Conservation (phyloP, 2,888 invertebrate species). For the Pristionchus mayeri region DNA sequence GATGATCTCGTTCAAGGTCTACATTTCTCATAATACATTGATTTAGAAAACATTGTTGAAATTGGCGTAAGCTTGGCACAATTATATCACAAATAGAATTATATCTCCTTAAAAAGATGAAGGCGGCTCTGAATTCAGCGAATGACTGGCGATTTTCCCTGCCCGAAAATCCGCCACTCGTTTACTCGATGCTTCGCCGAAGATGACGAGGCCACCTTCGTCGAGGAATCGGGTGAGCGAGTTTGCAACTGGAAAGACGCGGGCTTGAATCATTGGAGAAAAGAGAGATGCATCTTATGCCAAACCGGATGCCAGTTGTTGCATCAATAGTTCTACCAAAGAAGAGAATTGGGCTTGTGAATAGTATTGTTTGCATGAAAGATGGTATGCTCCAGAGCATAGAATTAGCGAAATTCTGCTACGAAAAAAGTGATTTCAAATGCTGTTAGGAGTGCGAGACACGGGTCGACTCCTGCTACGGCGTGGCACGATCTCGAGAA, state of each 20-base stretch:
- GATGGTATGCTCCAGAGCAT: too few species aligned
- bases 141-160: conserved; percentile 84
- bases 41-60: too few species aligned
- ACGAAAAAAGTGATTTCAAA: not conserved
- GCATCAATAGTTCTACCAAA: too few species aligned
- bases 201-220: conserved; percentile 78
- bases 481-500: not conserved
- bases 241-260: not conserved
- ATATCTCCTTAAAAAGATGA: too few species aligned
- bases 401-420: not conserved
- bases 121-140: conserved; percentile 84
- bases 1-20: conserved; percentile 83
- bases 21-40: not conserved
- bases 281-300: too few species aligned
- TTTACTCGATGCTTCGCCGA: conserved; percentile 98
- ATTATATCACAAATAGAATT: too few species aligned
- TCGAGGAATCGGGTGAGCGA: conserved; percentile 12
- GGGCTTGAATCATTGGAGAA: too few species aligned
- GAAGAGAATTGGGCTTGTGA: too few species aligned
- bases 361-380: too few species aligned
- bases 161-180: conserved; percentile 89
- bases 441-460: not conserved
- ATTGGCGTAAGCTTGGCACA: too few species aligned
- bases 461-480: conserved; percentile 12
- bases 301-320: too few species aligned